Percentiles rank a stretch among this genome's conserved stretches.
Evolutionary conservation across 2,797 vertebrate genomes (phyloP).

Genomic region (Somateria mollissima): DNA sequence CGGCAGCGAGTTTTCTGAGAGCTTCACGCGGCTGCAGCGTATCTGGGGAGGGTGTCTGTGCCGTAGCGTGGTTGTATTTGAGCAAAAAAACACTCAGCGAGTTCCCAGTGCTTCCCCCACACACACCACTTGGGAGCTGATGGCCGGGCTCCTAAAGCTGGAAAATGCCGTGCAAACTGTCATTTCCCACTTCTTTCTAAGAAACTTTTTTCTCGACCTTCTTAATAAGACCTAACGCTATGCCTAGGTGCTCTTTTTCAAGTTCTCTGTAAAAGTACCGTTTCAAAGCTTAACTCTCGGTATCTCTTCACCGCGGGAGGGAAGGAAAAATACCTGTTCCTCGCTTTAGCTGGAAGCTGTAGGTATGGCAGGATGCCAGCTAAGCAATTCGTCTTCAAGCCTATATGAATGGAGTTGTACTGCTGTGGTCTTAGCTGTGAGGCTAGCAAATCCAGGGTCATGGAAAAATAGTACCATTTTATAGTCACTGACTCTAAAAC

Average conservation of each 20-base stretch:
- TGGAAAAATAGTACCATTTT: neutral
- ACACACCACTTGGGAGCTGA: neutral
- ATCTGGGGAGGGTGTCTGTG: neutral
- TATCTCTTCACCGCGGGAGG: neutral
- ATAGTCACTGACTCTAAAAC: neutral
- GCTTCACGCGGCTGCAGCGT: neutral
- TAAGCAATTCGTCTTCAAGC: neutral
- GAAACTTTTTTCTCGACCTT: rapidly evolving
- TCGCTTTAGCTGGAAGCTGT: neutral
- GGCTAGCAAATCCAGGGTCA: neutral
- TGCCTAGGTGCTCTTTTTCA: neutral
- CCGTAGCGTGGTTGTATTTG: neutral
- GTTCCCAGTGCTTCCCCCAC: too few relatives aligned
- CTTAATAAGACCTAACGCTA: neutral
- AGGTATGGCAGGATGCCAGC: neutral
- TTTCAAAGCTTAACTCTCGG: neutral
- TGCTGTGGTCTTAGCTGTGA: neutral
- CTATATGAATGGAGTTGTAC: neutral
- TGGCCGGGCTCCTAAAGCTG: neutral
- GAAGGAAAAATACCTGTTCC: neutral
- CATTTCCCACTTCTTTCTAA: neutral
- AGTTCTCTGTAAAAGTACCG: neutral
- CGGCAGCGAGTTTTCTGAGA: neutral
- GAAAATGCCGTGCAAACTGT: neutral
- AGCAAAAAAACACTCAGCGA: neutral